Evolutionary conservation across 2,797 vertebrate genomes (phyloP).

Genomic region (Bradypodion ventrale): DNA sequence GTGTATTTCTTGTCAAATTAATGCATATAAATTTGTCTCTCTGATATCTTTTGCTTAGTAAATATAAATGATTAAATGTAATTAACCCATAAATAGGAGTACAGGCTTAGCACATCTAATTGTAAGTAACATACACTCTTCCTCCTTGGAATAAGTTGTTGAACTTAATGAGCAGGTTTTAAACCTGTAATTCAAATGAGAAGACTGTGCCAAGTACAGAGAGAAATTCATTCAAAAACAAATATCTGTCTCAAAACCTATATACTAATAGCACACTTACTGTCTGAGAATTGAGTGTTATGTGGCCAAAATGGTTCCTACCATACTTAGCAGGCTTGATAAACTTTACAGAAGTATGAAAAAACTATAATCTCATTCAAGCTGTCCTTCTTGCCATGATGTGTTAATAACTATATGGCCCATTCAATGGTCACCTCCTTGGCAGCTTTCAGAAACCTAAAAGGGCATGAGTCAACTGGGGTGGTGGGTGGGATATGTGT

Average conservation of each 20-base stretch:
- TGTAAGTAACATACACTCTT: background rate
- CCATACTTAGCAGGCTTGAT: background rate
- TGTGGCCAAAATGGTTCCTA: background rate
- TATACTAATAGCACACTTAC: background rate
- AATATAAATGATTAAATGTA: constrained; percentile 35
- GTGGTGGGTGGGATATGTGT: too few species aligned
- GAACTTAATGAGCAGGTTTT: constrained; percentile 12
- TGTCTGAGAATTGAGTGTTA: background rate
- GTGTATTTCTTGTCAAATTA: constrained; percentile 20
- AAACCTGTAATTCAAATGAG: background rate
- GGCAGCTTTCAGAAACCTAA: too few species aligned
- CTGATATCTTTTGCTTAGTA: constrained; percentile 39
- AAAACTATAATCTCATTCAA: too few species aligned
- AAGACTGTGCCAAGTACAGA: background rate
- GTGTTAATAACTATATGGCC: too few species aligned
- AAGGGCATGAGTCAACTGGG: too few species aligned
- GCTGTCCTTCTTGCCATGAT: too few species aligned
- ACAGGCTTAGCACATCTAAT: background rate
- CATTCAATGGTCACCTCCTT: too few species aligned
- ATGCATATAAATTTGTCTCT: constrained; percentile 19
- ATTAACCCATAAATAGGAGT: constrained; percentile 20
- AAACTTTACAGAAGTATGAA: background rate
- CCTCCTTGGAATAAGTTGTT: background rate
- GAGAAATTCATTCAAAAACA: background rate
- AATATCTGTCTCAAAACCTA: background rate